A percentile compares a stretch with the other conserved stretches of the same genome.
Conservation (phyloP, 2,888 invertebrate species). For the Himalopsyche japonica region DNA sequence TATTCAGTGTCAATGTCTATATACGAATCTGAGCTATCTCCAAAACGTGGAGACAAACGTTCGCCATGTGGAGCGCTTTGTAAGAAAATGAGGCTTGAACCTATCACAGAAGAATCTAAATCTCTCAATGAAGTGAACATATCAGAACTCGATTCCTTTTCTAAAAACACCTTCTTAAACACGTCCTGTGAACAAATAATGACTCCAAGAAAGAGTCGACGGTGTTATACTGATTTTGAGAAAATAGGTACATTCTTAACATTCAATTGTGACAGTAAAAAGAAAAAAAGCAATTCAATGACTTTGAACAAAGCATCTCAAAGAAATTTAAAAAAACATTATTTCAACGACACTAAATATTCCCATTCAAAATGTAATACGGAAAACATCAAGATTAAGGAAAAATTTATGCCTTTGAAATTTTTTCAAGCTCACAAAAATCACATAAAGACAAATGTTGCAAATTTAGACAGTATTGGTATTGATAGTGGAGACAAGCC, state of each 20-base stretch:
- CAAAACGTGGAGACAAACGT: conserved; percentile 11
- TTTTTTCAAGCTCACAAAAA: too few relatives aligned
- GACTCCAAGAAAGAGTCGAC: not conserved
- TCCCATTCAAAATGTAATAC: too few relatives aligned
- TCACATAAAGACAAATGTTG: too few relatives aligned
- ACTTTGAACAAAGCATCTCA: not conserved
- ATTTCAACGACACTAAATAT: too few relatives aligned
- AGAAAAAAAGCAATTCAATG: not conserved
- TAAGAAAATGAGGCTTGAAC: conserved; percentile 46
- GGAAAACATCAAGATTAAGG: too few relatives aligned
- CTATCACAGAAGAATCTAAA: conserved; percentile 52
- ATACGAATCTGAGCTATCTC: conserved; percentile 50
- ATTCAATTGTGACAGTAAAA: not conserved
- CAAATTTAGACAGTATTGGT: too few relatives aligned
- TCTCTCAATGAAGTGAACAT: conserved; percentile 1
- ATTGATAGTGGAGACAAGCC: too few relatives aligned
- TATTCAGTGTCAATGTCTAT: conserved; percentile 56
- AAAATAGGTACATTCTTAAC: not conserved
- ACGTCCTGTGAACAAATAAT: not conserved
- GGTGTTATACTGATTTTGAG: not conserved
- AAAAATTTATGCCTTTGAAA: too few relatives aligned
- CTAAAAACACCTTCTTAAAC: not conserved
- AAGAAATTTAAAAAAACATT: too few relatives aligned
- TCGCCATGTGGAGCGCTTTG: not conserved
- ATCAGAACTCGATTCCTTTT: not conserved